These are phyloP conservation scores for Choloepus didactylus DNA, from an alignment of 2,797 vertebrate species.

Conservation along the genomic window DNA sequence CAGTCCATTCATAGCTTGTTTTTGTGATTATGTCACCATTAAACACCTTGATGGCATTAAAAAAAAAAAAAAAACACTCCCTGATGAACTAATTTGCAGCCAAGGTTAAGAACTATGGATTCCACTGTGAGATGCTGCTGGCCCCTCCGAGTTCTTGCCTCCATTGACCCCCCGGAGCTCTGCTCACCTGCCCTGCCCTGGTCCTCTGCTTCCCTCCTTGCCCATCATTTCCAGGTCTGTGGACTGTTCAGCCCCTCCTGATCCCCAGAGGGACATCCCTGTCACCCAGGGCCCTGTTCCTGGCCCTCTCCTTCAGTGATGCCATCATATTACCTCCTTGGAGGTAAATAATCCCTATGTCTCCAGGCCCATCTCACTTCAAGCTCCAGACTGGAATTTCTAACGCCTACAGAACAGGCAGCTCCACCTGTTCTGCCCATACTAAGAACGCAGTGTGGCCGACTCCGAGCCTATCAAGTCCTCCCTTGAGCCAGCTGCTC, in stretches of 20 bases:
- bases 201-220: not conserved
- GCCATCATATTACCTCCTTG: not conserved
- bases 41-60: too few relatives aligned
- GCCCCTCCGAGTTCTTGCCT: not conserved
- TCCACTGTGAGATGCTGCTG: not conserved
- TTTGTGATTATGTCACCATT: too few relatives aligned
- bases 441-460: accelerated
- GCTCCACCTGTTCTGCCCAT: not conserved
- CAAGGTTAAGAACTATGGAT: not conserved
- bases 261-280: not conserved
- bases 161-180: not conserved
- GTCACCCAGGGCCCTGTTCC: not conserved
- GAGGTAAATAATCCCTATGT: not conserved
- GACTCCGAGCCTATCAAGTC: accelerated
- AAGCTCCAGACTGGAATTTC: not conserved
- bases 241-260: not conserved
- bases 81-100: not conserved
- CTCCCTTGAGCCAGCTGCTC: not conserved
- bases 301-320: not conserved
- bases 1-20: too few relatives aligned
- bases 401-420: not conserved
- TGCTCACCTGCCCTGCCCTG: not conserved
- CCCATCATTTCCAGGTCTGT: not conserved
- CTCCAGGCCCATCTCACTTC: accelerated
- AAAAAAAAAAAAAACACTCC: not conserved